Percentiles rank a stretch among this genome's conserved stretches.
phyloP scores from a whole-genome alignment of 2,797 vertebrate genomes.

The Sebastiscus tertius region DNA sequence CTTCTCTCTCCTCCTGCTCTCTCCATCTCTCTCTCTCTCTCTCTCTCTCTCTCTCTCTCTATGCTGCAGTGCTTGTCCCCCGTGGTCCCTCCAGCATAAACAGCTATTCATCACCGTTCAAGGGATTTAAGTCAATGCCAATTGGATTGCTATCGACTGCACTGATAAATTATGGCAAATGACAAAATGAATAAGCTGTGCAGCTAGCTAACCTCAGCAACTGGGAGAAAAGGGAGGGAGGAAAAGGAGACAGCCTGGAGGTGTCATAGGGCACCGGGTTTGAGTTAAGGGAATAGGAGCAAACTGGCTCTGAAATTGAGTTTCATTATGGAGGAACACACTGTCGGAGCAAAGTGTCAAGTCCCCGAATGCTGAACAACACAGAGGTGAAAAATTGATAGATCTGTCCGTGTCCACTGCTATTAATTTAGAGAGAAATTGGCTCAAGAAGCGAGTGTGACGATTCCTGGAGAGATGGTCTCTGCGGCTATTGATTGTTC shows the following conservation, averaged over 20 bases:
- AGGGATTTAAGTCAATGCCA: slow-evolving; percentile 56
- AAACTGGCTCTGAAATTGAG: slow-evolving; percentile 38
- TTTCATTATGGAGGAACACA: slow-evolving; percentile 47
- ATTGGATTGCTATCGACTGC: slow-evolving; percentile 66
- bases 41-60: slow-evolving; percentile 24
- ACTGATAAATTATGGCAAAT: slow-evolving; percentile 61
- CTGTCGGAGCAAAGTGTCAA: slow-evolving; percentile 5
- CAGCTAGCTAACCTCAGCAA: slow-evolving; percentile 28
- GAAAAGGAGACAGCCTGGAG: slow-evolving; percentile 2
- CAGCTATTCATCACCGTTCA: slow-evolving; percentile 60
- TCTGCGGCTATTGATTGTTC: slow-evolving; percentile 31
- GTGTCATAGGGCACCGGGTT: slow-evolving; percentile 7
- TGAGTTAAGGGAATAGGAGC: slow-evolving; percentile 28
- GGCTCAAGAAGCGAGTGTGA: slow-evolving; percentile 14
- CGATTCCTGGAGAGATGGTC: not conserved
- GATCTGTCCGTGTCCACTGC: slow-evolving; percentile 26
- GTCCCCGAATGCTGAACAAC: not conserved
- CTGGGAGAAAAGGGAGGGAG: slow-evolving; percentile 6
- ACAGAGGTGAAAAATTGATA: slow-evolving; percentile 29
- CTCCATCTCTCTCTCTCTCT: slow-evolving; percentile 30
- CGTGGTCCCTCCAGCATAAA: slow-evolving; percentile 48
- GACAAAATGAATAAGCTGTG: slow-evolving; percentile 55
- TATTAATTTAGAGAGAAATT: slow-evolving; percentile 52
- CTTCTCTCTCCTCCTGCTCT: slow-evolving; percentile 25
- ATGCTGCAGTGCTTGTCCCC: slow-evolving; percentile 49